A percentile compares a stretch with the other conserved stretches of the same genome.
phyloP scores from a whole-genome alignment of 2,888 invertebrate genomes.

The Chrysolina oricalcia region DNA sequence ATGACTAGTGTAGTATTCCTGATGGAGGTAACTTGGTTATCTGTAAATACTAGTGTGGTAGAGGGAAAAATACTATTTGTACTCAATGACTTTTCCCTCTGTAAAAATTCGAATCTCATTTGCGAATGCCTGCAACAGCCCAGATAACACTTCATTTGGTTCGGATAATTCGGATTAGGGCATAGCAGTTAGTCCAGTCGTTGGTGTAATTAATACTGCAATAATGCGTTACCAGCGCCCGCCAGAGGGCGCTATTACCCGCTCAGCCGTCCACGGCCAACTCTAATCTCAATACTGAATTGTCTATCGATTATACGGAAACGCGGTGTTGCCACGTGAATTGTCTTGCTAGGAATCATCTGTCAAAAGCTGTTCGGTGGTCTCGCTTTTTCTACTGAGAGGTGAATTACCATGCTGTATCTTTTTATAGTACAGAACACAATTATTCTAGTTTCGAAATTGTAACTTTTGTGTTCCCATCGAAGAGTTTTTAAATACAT shows the following conservation, averaged over 20 bases:
- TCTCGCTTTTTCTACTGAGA: too few species aligned
- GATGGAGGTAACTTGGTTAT: too few species aligned
- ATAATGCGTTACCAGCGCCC: conserved; percentile 55
- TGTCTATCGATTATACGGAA: conserved; percentile 55
- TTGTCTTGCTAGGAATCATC: too few species aligned
- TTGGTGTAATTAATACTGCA: conserved; percentile 66
- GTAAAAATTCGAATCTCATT: conserved; percentile 38
- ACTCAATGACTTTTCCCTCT: neutral
- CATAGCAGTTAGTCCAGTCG: conserved; percentile 65
- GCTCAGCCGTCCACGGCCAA: conserved; percentile 54
- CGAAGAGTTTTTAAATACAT: too few species aligned
- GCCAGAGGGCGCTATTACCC: conserved; percentile 59
- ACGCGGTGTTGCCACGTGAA: conserved; percentile 38
- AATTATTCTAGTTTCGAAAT: too few species aligned
- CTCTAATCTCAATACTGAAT: conserved; percentile 57
- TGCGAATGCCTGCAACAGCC: conserved; percentile 39
- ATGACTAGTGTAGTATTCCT: too few species aligned
- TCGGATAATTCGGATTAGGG: conserved; percentile 64
- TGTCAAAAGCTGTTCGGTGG: too few species aligned
- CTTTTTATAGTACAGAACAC: too few species aligned
- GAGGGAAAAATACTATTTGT: too few species aligned
- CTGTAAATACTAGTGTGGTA: too few species aligned
- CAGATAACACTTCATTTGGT: conserved; percentile 54
- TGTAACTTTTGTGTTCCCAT: too few species aligned
- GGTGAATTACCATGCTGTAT: too few species aligned